Conservation (phyloP, 1,140 invertebrate species). For the Brachionus sp. region DNA sequence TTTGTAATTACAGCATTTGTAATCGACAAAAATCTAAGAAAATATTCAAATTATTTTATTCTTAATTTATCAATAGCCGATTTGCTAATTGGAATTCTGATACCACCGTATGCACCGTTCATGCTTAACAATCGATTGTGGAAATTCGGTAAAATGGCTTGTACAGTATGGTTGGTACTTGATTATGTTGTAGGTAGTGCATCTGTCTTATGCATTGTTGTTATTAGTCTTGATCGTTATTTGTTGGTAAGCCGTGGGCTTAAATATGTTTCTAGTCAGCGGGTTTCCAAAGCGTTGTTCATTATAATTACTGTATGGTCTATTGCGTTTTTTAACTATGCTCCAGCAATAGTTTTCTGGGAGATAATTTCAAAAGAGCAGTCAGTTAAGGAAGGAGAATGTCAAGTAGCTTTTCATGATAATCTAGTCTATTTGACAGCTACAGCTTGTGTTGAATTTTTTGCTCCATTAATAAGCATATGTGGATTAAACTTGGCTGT, state of each 20-base stretch:
- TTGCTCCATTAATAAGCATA: constrained; percentile 49
- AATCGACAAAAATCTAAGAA: constrained; percentile 49
- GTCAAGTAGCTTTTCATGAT: constrained; percentile 49
- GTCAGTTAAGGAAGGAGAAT: constrained; percentile 48
- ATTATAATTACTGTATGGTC: constrained; percentile 48
- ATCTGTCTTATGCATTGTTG: constrained; percentile 46
- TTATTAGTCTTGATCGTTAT: constrained; percentile 48
- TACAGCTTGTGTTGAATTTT: constrained; percentile 49
- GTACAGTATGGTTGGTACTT: constrained; percentile 46
- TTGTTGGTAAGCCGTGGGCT: constrained; percentile 41
- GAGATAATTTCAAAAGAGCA: constrained; percentile 46
- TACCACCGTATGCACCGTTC: constrained; percentile 40
- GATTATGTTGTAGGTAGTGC: constrained; percentile 48
- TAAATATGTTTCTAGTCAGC: constrained; percentile 34
- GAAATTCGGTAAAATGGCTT: constrained; percentile 37
- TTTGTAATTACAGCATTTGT: constrained; percentile 50
- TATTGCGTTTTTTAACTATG: constrained; percentile 48
- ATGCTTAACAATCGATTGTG: constrained; percentile 43
- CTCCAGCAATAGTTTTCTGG: constrained; percentile 50
- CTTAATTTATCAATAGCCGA: constrained; percentile 52
- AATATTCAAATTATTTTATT: constrained; percentile 52
- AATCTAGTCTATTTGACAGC: constrained; percentile 48
- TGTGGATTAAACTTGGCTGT: constrained; percentile 48
- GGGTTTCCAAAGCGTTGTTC: constrained; percentile 12
- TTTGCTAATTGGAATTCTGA: constrained; percentile 49